Percentiles rank a stretch among this genome's conserved stretches.
Evolutionary conservation across 2,888 invertebrate species (phyloP).

Genomic region (Dolichopus griseipennis): DNA sequence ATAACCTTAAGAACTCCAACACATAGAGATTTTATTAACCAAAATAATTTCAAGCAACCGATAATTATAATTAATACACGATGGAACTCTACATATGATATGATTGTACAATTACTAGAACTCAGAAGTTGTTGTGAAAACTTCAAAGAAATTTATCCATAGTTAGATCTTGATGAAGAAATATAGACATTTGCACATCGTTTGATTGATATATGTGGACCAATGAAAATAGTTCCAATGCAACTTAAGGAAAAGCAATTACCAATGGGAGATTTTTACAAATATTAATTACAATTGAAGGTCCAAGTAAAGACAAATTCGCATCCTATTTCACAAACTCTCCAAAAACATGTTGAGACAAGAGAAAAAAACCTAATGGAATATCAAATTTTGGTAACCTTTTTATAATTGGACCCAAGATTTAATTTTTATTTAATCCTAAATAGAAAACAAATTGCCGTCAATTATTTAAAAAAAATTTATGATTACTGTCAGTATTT

Average conservation of each 20-base stretch:
- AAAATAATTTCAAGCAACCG: too few relatives aligned
- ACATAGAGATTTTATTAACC: too few relatives aligned
- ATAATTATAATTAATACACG: too few relatives aligned
- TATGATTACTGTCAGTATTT: neutral
- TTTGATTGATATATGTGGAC: neutral
- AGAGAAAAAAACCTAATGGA: neutral
- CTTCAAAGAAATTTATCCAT: too few relatives aligned
- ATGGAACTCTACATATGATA: too few relatives aligned
- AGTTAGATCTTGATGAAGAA: too few relatives aligned
- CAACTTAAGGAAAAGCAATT: neutral
- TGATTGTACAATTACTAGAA: too few relatives aligned
- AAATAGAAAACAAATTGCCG: neutral
- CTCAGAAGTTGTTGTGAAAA: too few relatives aligned
- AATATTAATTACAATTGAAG: neutral
- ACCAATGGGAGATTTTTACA: constrained; percentile 1
- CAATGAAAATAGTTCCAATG: neutral
- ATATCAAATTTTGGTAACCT: neutral
- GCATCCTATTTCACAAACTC: neutral
- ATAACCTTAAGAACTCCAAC: too few relatives aligned
- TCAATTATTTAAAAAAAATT: neutral
- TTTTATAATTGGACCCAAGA: too few relatives aligned
- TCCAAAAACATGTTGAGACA: neutral
- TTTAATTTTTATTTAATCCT: neutral
- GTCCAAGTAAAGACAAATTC: neutral
- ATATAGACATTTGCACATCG: too few relatives aligned